Conservation (phyloP, 2,797 vertebrate genomes). For the Falco cherrug region DNA sequence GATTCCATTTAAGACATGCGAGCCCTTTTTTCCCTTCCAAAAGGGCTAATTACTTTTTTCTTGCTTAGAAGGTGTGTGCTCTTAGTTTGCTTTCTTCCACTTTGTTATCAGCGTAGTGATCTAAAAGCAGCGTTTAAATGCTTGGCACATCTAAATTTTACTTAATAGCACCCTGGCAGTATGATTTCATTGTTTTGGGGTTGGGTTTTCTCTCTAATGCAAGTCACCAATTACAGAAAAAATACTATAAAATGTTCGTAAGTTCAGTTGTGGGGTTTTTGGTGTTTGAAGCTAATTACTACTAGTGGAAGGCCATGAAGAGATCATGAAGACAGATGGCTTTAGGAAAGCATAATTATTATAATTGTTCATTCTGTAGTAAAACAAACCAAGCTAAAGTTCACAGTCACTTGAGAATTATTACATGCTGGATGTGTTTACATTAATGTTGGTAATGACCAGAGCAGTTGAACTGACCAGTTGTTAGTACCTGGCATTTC, state of each 20-base stretch:
- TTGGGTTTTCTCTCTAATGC: background rate
- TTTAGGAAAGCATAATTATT: background rate
- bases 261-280: background rate
- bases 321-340: background rate
- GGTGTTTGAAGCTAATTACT: background rate
- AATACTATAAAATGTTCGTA: background rate
- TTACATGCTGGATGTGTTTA: background rate
- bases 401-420: background rate
- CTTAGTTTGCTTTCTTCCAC: background rate
- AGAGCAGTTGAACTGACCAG: background rate
- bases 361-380: background rate
- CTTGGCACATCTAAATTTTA: background rate
- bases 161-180: background rate
- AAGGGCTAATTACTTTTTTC: background rate
- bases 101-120: background rate
- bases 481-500: background rate
- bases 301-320: background rate
- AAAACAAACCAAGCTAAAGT: background rate
- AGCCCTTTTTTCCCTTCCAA: background rate
- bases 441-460: no score
- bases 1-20: background rate
- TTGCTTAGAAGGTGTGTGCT: background rate
- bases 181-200: background rate
- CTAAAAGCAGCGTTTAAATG: background rate
- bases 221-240: background rate